Percentiles rank a stretch among this genome's conserved stretches.
phyloP scores from a whole-genome alignment of 2,888 invertebrate species.

The Odontothrips loti region DNA sequence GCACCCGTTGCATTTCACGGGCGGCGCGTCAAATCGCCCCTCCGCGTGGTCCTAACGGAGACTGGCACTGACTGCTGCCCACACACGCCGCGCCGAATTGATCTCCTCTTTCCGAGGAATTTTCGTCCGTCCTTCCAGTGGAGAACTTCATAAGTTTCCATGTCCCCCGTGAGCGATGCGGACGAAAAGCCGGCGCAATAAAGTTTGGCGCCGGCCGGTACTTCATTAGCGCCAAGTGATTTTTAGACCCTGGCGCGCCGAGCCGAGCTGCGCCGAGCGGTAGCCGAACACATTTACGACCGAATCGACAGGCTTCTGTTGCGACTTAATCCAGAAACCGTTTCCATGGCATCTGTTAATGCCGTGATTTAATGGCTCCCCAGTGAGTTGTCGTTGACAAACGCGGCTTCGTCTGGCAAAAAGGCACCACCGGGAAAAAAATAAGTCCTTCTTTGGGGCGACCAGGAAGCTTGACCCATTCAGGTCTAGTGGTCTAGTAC shows the following conservation, averaged over 20 bases:
- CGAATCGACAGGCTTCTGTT: background rate
- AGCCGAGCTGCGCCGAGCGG: background rate
- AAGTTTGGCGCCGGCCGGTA: no score
- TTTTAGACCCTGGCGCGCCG: background rate
- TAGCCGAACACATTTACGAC: background rate
- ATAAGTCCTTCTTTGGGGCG: background rate
- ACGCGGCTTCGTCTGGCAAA: no score
- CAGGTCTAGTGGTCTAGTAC: background rate
- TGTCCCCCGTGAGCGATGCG: no score
- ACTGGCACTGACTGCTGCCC: no score
- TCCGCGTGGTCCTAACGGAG: no score
- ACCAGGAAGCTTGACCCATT: background rate
- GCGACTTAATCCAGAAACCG: conserved; percentile 1
- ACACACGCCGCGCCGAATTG: no score
- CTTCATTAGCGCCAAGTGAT: background rate
- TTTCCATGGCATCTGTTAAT: background rate
- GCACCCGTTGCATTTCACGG: no score
- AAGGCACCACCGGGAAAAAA: background rate
- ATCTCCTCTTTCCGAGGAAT: no score
- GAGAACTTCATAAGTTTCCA: no score
- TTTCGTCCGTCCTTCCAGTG: no score
- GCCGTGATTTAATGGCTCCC: background rate
- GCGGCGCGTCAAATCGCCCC: no score
- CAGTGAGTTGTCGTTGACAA: background rate
- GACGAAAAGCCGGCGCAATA: no score